Evolutionary conservation across 1,140 invertebrate genomes (phyloP).

Genomic region (Saxidomus purpurata): DNA sequence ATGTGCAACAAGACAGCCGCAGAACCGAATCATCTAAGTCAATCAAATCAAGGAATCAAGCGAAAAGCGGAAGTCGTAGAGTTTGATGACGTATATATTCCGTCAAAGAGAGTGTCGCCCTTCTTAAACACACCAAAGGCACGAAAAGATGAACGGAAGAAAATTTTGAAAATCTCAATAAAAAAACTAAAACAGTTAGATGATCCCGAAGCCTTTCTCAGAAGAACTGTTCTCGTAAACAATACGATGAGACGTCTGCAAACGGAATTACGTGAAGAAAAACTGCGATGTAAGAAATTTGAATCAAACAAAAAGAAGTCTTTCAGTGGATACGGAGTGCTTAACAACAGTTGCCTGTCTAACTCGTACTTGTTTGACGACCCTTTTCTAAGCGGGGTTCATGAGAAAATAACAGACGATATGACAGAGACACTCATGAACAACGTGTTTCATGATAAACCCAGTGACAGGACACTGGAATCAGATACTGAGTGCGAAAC

Average conservation of each 20-base stretch:
- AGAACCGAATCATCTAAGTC: neutral
- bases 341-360: constrained; percentile 75
- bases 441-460: constrained; percentile 52
- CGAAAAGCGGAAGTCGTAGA: constrained; percentile 2
- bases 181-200: neutral
- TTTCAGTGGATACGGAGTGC: constrained; percentile 68
- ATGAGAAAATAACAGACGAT: constrained; percentile 72
- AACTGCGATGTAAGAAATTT: constrained; percentile 86
- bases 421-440: constrained; percentile 63
- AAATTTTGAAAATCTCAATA: neutral
- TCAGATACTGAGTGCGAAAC: neutral
- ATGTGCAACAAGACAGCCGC: constrained; percentile 36
- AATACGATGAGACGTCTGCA: constrained; percentile 95
- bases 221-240: constrained; percentile 95
- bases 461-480: neutral
- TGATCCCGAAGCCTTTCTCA: constrained; percentile 92
- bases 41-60: neutral
- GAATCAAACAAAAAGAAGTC: neutral
- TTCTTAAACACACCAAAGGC: constrained; percentile 80
- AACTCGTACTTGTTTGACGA: constrained; percentile 64
- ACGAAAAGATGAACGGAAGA: constrained; percentile 90
- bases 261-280: constrained; percentile 93
- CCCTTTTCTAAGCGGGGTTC: constrained; percentile 50
- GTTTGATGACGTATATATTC: neutral
- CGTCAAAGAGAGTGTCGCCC: constrained; percentile 68